A percentile compares a stretch with the other conserved stretches of the same genome.
phyloP scores from a whole-genome alignment of 2,888 invertebrate species.

The Drosophila ustulata region DNA sequence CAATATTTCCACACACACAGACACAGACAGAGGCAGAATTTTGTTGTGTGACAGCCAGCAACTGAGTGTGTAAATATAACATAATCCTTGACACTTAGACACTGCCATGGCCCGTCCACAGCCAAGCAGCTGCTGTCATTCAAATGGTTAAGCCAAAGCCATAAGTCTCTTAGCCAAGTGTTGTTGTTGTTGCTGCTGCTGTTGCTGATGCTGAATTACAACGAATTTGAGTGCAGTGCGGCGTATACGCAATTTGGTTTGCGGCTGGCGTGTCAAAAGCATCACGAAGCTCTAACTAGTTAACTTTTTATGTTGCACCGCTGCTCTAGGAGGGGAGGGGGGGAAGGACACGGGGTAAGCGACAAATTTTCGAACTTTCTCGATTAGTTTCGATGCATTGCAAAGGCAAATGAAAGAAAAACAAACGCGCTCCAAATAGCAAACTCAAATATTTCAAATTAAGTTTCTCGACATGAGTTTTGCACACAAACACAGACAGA shows the following conservation, averaged over 20 bases:
- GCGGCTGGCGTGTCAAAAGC: constrained; percentile 46
- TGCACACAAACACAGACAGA: constrained; percentile 52
- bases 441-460: constrained; percentile 81
- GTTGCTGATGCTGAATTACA: constrained; percentile 16
- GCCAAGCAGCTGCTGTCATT: constrained; percentile 34
- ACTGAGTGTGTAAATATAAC: constrained; percentile 63
- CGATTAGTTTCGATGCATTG: constrained; percentile 76
- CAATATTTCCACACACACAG: constrained; percentile 46
- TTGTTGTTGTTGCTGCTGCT: constrained; percentile 4
- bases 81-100: constrained; percentile 78
- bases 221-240: constrained; percentile 39
- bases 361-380: constrained; percentile 80
- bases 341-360: constrained; percentile 17
- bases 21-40: constrained; percentile 13
- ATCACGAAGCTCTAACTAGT: constrained; percentile 56
- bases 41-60: constrained; percentile 25
- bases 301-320: constrained; percentile 62
- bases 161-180: constrained; percentile 35
- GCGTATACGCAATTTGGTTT: constrained; percentile 67
- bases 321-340: constrained; percentile 33
- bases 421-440: constrained; percentile 69
- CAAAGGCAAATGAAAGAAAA: constrained; percentile 63
- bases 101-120: constrained; percentile 26
- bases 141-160: constrained; percentile 48
- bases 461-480: constrained; percentile 80